These are phyloP conservation scores for Heliornis fulica DNA, from an alignment of 2,113 vertebrate genomes.

Conservation along the genomic window DNA sequence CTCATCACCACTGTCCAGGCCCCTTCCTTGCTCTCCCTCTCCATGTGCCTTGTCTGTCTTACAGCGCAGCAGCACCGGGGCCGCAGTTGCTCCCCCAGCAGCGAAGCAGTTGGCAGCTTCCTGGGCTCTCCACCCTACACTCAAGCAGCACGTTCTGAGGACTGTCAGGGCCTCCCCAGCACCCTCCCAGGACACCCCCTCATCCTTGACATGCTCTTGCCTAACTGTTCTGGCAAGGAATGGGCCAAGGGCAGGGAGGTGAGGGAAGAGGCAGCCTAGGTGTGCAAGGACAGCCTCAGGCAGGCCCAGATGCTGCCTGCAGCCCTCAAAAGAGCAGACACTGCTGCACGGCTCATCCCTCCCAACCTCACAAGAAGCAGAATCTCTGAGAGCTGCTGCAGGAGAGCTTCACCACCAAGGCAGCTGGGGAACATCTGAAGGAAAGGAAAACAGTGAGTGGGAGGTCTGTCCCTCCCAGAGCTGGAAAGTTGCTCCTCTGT, in stretches of 20 bases:
- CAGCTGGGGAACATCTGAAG: neutral
- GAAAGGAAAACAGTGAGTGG: slow-evolving; percentile 7
- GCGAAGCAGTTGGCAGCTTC: neutral
- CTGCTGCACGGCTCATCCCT: neutral
- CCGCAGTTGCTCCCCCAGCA: neutral
- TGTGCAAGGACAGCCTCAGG: neutral
- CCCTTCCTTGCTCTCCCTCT: neutral
- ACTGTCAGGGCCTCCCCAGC: neutral
- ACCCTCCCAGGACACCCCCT: neutral
- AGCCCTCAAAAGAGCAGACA: neutral
- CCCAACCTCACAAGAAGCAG: neutral
- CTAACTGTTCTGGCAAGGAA: neutral
- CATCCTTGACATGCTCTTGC: neutral
- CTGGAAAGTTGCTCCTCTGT: neutral
- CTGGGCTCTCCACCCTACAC: neutral
- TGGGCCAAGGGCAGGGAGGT: neutral
- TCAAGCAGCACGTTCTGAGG: neutral
- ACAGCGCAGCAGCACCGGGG: neutral
- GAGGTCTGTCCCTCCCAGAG: neutral
- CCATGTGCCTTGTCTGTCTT: neutral
- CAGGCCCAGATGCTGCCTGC: neutral
- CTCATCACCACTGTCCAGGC: neutral
- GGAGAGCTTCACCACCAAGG: neutral
- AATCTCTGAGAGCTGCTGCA: neutral
- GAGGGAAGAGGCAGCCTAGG: neutral